Percentiles rank a stretch among this genome's conserved stretches.
Evolutionary conservation across 2,888 invertebrate species (phyloP).

Genomic region (Eupithecia pulchellata): DNA sequence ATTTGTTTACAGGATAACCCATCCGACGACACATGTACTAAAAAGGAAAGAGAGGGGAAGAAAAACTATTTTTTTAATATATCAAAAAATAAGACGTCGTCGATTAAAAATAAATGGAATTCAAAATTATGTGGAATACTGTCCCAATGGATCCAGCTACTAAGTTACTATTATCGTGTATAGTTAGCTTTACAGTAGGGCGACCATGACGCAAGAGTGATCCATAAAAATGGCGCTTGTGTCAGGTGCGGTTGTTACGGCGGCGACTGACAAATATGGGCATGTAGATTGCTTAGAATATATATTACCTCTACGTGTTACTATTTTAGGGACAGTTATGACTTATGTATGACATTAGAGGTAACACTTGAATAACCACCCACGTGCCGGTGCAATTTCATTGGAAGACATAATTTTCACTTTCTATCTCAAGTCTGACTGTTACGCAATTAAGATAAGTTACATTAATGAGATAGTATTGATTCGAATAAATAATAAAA

Average conservation of each 20-base stretch:
- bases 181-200: slow-evolving; percentile 37
- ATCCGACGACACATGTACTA: neutral
- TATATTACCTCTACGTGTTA: slow-evolving; percentile 30
- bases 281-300: slow-evolving; percentile 34
- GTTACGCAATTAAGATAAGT: too few species aligned
- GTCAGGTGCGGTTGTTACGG: slow-evolving; percentile 32
- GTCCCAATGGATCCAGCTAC: slow-evolving; percentile 9
- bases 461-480: too few species aligned
- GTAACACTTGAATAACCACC: neutral
- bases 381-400: neutral
- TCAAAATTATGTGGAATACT: neutral
- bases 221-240: slow-evolving; percentile 36
- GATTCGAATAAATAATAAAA: neutral
- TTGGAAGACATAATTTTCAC: neutral
- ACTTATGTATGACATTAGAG: neutral
- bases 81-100: too few species aligned
- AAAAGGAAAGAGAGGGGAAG: neutral
- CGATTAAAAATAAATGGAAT: neutral
- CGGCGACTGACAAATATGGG: slow-evolving; percentile 38
- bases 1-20: neutral
- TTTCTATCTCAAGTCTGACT: neutral
- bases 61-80: too few species aligned
- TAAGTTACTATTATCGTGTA: slow-evolving; percentile 7
- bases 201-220: slow-evolving; percentile 54
- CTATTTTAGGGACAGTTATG: slow-evolving; percentile 12